Percentiles rank a stretch among this genome's conserved stretches.
Conservation (phyloP, 2,797 vertebrate species). For the Philypnodon macrostomus region DNA sequence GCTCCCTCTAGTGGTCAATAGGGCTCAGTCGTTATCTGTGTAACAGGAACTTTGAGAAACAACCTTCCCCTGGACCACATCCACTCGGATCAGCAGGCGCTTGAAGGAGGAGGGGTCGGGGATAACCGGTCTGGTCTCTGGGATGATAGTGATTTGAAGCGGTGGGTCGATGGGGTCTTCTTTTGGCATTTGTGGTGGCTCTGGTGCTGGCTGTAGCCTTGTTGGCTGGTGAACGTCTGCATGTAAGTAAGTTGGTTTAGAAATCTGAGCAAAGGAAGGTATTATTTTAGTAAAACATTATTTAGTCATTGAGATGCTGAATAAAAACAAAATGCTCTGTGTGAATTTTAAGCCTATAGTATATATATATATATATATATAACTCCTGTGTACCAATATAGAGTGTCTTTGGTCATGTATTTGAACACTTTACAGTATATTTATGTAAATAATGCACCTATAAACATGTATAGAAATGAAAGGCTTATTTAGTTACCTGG, state of each 20-base stretch:
- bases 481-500: conserved; percentile 42
- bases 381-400: no score
- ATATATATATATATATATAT: no score
- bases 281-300: conserved; percentile 56
- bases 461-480: neutral
- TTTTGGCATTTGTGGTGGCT: conserved; percentile 10
- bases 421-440: no score
- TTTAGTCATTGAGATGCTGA: no score
- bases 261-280: conserved; percentile 71
- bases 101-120: conserved; percentile 19
- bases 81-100: conserved; percentile 61
- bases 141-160: neutral
- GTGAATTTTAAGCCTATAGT: no score
- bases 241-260: conserved; percentile 70
- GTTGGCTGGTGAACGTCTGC: conserved; percentile 48
- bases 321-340: no score
- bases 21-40: conserved; percentile 20
- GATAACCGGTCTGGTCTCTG: neutral
- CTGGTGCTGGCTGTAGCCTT: neutral
- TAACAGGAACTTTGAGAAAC: conserved; percentile 58
- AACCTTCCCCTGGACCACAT: conserved; percentile 52
- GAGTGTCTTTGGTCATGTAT: no score
- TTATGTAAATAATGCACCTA: neutral
- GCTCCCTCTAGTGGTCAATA: neutral
- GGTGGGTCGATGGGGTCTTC: neutral